These are phyloP conservation scores for Cremastinae sp. DNA, from an alignment of 2,888 invertebrate species.

Conservation along the genomic window DNA sequence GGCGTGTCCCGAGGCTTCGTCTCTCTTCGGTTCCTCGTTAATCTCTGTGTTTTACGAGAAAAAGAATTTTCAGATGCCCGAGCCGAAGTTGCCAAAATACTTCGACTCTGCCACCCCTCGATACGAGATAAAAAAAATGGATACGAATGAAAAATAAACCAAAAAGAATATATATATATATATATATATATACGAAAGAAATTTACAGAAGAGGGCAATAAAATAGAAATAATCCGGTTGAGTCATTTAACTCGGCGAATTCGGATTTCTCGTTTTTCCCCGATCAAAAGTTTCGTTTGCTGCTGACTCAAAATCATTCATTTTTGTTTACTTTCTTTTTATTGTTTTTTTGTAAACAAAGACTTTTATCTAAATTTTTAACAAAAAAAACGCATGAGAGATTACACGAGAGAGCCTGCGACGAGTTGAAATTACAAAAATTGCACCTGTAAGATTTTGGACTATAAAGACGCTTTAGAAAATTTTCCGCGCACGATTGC, in stretches of 20 bases:
- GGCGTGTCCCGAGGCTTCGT: slow-evolving; percentile 47
- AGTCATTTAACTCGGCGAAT: too few relatives aligned
- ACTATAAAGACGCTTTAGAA: too few relatives aligned
- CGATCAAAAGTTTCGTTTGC: too few relatives aligned
- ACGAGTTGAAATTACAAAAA: neutral
- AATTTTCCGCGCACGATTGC: too few relatives aligned
- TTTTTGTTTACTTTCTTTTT: too few relatives aligned
- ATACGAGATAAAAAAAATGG: neutral
- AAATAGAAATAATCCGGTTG: too few relatives aligned
- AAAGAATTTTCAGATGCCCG: slow-evolving; percentile 39
- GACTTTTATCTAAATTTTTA: too few relatives aligned
- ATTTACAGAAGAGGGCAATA: too few relatives aligned
- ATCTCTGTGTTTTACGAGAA: slow-evolving; percentile 50
- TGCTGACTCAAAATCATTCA: too few relatives aligned
- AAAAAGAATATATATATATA: too few relatives aligned
- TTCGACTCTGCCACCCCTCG: slow-evolving; percentile 16
- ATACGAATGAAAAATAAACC: slow-evolving; percentile 1
- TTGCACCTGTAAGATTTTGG: neutral
- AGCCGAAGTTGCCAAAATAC: slow-evolving; percentile 35
- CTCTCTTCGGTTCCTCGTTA: slow-evolving; percentile 55
- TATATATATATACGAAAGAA: neutral
- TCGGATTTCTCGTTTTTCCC: too few relatives aligned
- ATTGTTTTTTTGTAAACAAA: too few relatives aligned
- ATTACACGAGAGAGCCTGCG: slow-evolving; percentile 1
- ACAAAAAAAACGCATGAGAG: neutral